Conservation (phyloP, 92 coral and sea anemone genomes). For the Montipora capitata region DNA sequence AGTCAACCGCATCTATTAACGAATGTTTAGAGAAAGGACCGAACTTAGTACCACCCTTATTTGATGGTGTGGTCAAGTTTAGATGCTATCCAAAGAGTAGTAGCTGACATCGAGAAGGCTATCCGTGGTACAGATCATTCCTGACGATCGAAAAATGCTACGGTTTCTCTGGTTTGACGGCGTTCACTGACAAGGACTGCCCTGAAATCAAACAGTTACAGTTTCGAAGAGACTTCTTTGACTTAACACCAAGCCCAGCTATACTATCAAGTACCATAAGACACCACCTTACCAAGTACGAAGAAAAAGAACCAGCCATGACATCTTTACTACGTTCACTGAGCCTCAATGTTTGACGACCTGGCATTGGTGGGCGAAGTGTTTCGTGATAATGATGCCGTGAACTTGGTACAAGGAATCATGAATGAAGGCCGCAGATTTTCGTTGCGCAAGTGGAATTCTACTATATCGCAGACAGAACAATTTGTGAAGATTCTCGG, state of each 20-base stretch:
- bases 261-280: constrained; percentile 62
- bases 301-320: constrained; percentile 42
- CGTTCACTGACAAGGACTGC: constrained; percentile 3
- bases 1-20: constrained; percentile 29
- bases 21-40: constrained; percentile 15
- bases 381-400: constrained; percentile 16
- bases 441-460: too few relatives aligned
- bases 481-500: too few relatives aligned
- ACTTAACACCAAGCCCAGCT: constrained; percentile 62
- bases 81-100: constrained; percentile 20
- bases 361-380: constrained; percentile 27
- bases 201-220: constrained; percentile 29
- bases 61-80: constrained; percentile 41
- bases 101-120: constrained; percentile 55
- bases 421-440: too few relatives aligned
- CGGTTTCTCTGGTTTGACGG: constrained; percentile 54
- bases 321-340: constrained; percentile 27
- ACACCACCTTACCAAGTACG: constrained; percentile 43
- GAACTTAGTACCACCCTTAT: constrained; percentile 45
- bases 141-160: constrained; percentile 53
- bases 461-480: too few relatives aligned
- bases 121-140: constrained; percentile 32
- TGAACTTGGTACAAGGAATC: too few relatives aligned
- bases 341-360: constrained; percentile 54
- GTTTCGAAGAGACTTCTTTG: constrained; percentile 63